Percentiles rank a stretch among this genome's conserved stretches.
Conservation (phyloP, 2,888 invertebrate species). For the Drosophila sordidula region DNA sequence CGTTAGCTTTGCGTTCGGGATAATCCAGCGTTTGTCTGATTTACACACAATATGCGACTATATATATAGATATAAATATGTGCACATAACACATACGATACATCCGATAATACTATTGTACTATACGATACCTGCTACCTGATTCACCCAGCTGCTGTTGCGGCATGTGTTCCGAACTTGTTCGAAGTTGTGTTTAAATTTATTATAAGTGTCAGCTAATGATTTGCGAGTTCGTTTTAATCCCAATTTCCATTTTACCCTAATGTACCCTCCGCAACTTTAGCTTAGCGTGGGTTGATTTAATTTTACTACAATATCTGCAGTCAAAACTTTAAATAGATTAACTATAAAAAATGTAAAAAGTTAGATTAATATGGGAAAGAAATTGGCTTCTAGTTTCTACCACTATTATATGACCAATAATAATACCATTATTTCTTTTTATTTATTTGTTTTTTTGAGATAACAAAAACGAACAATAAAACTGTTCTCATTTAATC, state of each 20-base stretch:
- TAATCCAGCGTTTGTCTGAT: conserved; percentile 36
- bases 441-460: background rate
- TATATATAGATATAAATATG: conserved; percentile 7
- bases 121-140: conserved; percentile 6
- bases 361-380: too few species aligned
- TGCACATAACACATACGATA: conserved; percentile 9
- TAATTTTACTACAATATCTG: background rate
- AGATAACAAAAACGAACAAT: background rate
- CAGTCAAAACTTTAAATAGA: too few species aligned
- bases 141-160: conserved; percentile 13
- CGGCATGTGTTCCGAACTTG: conserved; percentile 26
- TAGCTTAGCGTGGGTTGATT: conserved; percentile 15
- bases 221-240: conserved; percentile 55
- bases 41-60: conserved; percentile 45
- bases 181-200: conserved; percentile 28
- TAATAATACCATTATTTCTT: too few species aligned
- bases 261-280: background rate
- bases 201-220: conserved; percentile 43
- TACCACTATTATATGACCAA: background rate
- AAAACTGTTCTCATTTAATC: background rate
- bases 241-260: conserved; percentile 15
- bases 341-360: too few species aligned
- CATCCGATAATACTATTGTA: background rate
- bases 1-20: conserved; percentile 15
- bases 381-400: background rate